A percentile compares a stretch with the other conserved stretches of the same genome.
Conservation (phyloP, 2,113 vertebrate species). For the Bos taurus region ARS-UCD2.0 NC_037335.1:41018001-41018500, state of each 20-base stretch:
- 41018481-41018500: neutral
- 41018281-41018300: neutral
- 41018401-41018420: neutral
- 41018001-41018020: neutral
- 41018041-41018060: neutral
- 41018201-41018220: neutral
- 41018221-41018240: neutral
- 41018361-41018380: neutral
- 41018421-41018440: neutral
- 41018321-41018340: neutral
- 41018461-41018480: neutral
- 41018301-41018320: neutral
- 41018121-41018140: neutral
- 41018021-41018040: neutral
- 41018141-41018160: neutral
- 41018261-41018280: neutral
- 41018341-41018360: neutral
- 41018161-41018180: neutral
- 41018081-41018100: neutral
- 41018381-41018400: neutral
- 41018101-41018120: neutral
- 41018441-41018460: neutral
- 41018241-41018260: neutral
- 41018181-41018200: neutral
- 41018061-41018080: neutral